Base-by-base conservation (phyloP, 2,888 invertebrate genomes). In the Ormyrus rosae region DNA sequence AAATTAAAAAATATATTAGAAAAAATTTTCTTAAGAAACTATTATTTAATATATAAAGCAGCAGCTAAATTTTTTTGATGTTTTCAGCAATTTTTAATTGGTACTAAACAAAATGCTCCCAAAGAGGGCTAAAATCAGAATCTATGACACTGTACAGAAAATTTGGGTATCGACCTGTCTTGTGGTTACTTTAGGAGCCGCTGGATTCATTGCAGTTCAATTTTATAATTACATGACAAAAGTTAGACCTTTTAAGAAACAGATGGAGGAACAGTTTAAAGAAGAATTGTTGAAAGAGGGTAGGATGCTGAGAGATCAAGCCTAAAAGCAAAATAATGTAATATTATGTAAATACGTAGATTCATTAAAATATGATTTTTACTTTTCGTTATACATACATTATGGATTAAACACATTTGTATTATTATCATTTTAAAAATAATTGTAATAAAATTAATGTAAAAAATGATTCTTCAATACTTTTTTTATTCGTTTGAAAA, bases 151-250 rank as follows among this genome's bases (percentile, higher is more conserved):
- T 4, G 45, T 68, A 0, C 81, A 82, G 0, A n/a, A 46, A 10
- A 2, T 11, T 0, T 82, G 76, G 81, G 76, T 79, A 13, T 34
- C 6, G 19, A 45, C 67, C 7, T 81, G 78, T 45, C 34, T 81
- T 5, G 73, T 13, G 46, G 48, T 60, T 10, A 61, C 81, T 55
- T 13, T 13, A 46, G 61, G 3, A n/a, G 5, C 9, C 9, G 1
- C 19, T 10, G 55, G 5, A 13, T 13, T n/a, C 48, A 0, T 82
- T 48, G 70, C 46, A 51, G 69, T 51, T 46, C 5, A 67, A 83
- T 89, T 89, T 71, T 92, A 91, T 82, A 88, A 91, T 70, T 93
- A 93, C 84, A 90, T 89, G 77, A 90, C 86, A 80, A 90, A 92
- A 85, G 89, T 92, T 1, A 89, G 90, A 83, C 93, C 93, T 1